Percentiles rank a stretch among this genome's conserved stretches.
Evolutionary conservation across 2,888 invertebrate species (phyloP).

Genomic region (Clivina fossor): DNA sequence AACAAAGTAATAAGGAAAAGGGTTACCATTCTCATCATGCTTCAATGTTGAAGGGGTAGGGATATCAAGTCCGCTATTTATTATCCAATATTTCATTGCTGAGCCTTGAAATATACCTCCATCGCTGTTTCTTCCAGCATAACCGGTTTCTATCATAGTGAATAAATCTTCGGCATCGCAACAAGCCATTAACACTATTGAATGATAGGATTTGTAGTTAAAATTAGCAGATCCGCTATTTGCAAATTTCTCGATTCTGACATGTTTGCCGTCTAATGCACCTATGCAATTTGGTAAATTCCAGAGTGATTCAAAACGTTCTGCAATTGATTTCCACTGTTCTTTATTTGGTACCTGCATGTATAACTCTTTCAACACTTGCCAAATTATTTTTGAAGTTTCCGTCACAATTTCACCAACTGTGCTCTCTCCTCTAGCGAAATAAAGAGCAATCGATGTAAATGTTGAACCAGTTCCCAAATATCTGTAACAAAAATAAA

Average conservation of each 20-base stretch:
- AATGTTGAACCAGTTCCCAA: conserved; percentile 40
- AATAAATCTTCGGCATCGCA: conserved; percentile 45
- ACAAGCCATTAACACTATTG: conserved; percentile 43
- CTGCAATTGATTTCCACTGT: conserved; percentile 40
- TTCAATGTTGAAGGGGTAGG: conserved; percentile 29
- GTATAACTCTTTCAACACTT: conserved; percentile 36
- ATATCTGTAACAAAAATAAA: conserved; percentile 39
- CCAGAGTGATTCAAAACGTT: conserved; percentile 42
- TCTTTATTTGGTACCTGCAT: conserved; percentile 38
- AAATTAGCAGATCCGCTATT: conserved; percentile 41
- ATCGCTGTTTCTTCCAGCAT: conserved; percentile 12
- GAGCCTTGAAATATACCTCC: conserved; percentile 38
- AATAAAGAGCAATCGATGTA: conserved; percentile 38
- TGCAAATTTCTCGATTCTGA: conserved; percentile 42
- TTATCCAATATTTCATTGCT: conserved; percentile 37
- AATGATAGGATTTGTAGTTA: conserved; percentile 45
- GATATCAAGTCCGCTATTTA: conserved; percentile 31
- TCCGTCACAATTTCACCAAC: conserved; percentile 39
- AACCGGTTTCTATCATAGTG: conserved; percentile 41
- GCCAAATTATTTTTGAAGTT: conserved; percentile 39
- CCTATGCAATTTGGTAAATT: conserved; percentile 43
- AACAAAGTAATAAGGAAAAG: conserved; percentile 39
- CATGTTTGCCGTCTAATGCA: conserved; percentile 43
- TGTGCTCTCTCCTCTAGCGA: conserved; percentile 39
- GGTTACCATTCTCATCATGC: conserved; percentile 29